phyloP scores from a whole-genome alignment of 2,113 vertebrate species.

The Ellobius talpinus region DNA sequence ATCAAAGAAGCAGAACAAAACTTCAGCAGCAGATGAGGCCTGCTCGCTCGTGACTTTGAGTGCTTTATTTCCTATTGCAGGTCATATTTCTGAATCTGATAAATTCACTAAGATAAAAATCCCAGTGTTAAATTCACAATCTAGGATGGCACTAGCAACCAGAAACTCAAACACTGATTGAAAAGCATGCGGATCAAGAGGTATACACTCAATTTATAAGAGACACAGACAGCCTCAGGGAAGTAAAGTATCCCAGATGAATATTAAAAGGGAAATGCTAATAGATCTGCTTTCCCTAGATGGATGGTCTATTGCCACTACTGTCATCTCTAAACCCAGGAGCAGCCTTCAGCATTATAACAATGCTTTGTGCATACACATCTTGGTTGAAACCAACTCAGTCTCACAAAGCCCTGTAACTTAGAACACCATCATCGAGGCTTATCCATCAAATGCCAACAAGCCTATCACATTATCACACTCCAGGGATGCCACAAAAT shows the following conservation, averaged over 20 bases:
- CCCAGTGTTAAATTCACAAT: slow-evolving; percentile 43
- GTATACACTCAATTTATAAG: slow-evolving; percentile 1
- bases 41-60: slow-evolving; percentile 51
- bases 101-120: slow-evolving; percentile 71
- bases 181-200: slow-evolving; percentile 61
- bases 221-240: slow-evolving; percentile 13
- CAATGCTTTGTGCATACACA: not conserved
- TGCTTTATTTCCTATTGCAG: not conserved
- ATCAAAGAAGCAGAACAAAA: slow-evolving; percentile 70
- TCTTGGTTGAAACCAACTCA: slow-evolving; percentile 45
- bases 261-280: slow-evolving; percentile 56
- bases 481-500: not conserved
- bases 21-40: slow-evolving; percentile 31
- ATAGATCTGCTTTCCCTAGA: slow-evolving; percentile 45
- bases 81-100: slow-evolving; percentile 65
- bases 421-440: not conserved
- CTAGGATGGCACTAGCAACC: slow-evolving; percentile 42
- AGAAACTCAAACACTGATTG: slow-evolving; percentile 41
- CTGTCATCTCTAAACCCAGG: slow-evolving; percentile 38
- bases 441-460: not conserved
- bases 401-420: not conserved
- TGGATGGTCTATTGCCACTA: slow-evolving; percentile 21
- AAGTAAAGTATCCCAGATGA: slow-evolving; percentile 59
- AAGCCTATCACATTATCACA: not conserved
- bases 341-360: not conserved